A percentile compares a stretch with the other conserved stretches of the same genome.
phyloP scores from a whole-genome alignment of 2,888 invertebrate genomes.

The Spicauda simplicius region DNA sequence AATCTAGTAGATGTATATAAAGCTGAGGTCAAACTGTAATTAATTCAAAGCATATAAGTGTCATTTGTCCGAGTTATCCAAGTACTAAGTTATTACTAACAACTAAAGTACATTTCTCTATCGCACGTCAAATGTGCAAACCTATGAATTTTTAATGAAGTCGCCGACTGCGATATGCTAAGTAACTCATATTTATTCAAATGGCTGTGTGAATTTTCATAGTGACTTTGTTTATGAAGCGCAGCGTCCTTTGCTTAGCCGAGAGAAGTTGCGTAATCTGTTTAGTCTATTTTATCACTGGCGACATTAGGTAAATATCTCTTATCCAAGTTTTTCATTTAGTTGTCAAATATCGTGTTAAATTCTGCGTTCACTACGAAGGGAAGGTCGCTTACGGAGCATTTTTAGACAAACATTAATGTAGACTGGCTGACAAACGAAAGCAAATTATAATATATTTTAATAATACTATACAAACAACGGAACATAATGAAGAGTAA shows the following conservation, averaged over 20 bases:
- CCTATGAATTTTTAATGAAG: slow-evolving; percentile 61
- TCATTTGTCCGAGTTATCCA: not conserved
- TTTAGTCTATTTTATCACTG: not conserved
- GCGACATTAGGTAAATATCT: not conserved
- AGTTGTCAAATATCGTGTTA: not conserved
- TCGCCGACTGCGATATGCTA: slow-evolving; percentile 53
- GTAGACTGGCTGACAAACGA: too few species aligned
- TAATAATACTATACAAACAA: too few species aligned
- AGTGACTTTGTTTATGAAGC: slow-evolving; percentile 37
- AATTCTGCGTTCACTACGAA: too few species aligned
- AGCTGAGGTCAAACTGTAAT: too few species aligned
- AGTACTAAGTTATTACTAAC: not conserved
- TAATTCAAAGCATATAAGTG: not conserved
- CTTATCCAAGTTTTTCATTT: not conserved
- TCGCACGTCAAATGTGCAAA: slow-evolving; percentile 34
- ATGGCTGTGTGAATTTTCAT: slow-evolving; percentile 53
- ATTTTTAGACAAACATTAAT: too few species aligned
- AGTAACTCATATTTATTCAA: slow-evolving; percentile 63
- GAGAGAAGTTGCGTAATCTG: not conserved
- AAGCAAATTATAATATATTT: too few species aligned
- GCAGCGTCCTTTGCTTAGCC: slow-evolving; percentile 13
- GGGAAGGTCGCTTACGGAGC: too few species aligned
- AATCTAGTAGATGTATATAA: too few species aligned
- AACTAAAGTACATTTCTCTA: slow-evolving; percentile 16
- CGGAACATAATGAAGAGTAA: too few species aligned